Base-by-base conservation (phyloP, 1,140 invertebrate species). In the Bombus sylvicola region DNA sequence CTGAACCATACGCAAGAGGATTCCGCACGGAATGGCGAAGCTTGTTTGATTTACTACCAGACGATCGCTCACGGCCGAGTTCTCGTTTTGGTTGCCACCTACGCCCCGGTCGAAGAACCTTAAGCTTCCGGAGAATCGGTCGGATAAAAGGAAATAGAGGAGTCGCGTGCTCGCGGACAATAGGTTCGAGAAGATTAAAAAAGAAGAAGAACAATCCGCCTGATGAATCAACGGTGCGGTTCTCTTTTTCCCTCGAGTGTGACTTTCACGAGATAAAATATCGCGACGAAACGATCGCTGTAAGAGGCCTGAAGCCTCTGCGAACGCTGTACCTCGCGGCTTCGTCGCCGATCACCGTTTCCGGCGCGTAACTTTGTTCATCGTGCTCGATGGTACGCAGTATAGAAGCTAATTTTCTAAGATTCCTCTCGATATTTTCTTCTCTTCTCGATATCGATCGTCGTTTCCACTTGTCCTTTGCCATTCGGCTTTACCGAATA, bases 241-340 rank as follows among this genome's bases (percentile, higher is more conserved):
- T 81, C 69, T 41, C 81, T 66, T 76, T 77, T 57, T n/a, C 74
- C 59, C 62, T 53, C 62, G 73, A 76, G 73, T 53, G 73, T 75
- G 31, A 76, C 59, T 53, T 75, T 53, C 59, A 73, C 31, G 3
- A 15, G 53, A 43, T 25, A n/a, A 62, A 57, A 28, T n/a, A 79
- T 68, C 62, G 59, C 76, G 75, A 59, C 28, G 25, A 28, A 39
- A 41, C 37, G 69, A 72, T 43, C 69, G 28, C 12, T 39, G 9
- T 28, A 4, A 39, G 25, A 37, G 34, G 34, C 34, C 34, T 4
- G 64, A 68, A 31, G 64, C 64, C 13, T 34, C 18, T 3, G 22
- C 22, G 22, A 37, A 12, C 34, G 22, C 25, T n/a, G 22, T 28
- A 25, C 37, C 37, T 41, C 37, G 37, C 10, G 69, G 9, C 25